A percentile compares a stretch with the other conserved stretches of the same genome.
These are phyloP conservation scores for Nebria ingens DNA, from an alignment of 1,140 invertebrate species.

Conservation along the genomic window DNA sequence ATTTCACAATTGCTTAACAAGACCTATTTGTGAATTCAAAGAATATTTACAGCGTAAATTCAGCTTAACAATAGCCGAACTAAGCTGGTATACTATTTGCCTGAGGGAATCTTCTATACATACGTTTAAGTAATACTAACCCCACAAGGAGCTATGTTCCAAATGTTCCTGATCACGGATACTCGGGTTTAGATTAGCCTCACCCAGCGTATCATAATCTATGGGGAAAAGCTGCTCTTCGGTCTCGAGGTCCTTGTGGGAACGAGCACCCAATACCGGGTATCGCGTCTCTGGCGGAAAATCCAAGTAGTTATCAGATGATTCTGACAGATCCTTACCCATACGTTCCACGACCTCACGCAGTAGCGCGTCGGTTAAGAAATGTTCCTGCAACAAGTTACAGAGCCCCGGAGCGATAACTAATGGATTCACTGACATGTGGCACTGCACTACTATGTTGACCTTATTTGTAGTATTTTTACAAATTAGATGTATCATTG, in stretches of 20 bases:
- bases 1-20: too few species aligned
- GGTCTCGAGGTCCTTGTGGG: conserved; percentile 40
- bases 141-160: conserved; percentile 78
- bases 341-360: conserved; percentile 58
- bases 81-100: too few species aligned
- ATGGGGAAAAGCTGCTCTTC: conserved; percentile 41
- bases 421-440: too few species aligned
- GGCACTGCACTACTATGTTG: too few species aligned
- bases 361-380: conserved; percentile 49
- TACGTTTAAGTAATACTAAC: conserved; percentile 25
- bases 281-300: conserved; percentile 46
- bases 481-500: too few species aligned
- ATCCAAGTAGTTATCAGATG: conserved; percentile 48
- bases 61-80: neutral
- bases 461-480: too few species aligned
- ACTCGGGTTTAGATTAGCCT: conserved; percentile 55
- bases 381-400: conserved; percentile 27
- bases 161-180: conserved; percentile 83
- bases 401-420: too few species aligned
- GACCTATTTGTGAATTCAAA: too few species aligned
- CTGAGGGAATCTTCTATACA: too few species aligned
- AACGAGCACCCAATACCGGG: conserved; percentile 40
- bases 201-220: conserved; percentile 52
- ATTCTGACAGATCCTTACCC: conserved; percentile 54
- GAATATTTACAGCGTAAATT: neutral